Evolutionary conservation across 1,140 invertebrate genomes (phyloP), one percentile per base, ranked within the genome.

Genomic region (Lordiphosa stackelbergi): DNA sequence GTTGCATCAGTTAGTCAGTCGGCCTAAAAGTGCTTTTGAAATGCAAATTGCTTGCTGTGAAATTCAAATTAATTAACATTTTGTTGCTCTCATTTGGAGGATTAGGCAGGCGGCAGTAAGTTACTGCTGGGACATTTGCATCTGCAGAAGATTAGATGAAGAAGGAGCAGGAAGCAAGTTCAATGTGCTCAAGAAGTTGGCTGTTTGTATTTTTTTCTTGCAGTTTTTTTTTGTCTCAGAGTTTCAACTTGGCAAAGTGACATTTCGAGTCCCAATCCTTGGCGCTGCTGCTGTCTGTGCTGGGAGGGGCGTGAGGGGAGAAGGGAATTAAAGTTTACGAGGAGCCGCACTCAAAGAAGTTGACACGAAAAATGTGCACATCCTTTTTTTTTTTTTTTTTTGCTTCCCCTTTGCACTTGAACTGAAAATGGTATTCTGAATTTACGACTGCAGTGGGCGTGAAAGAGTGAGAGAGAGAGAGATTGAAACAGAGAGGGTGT

Each of bases 61-160:
- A 69, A 69, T 51, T 51, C 38, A 69, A 69, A 69, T 69, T 69
- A 69, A 69, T 61, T 69, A 69, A 69, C 56, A 69, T 69, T 60
- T 69, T 54, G 53, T 35, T 53, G 55, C 40, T 16, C 34, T 34
- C 37, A 66, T 56, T 66, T 46, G 28, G 5, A 31, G 56, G 56
- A 69, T 43, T 68, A 59, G 36, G 46, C 22, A 19, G 46, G 65
- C 62, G 51, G 43, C 28, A 41, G 41, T 12, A 24, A 37, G n/a
- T 41, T 7, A 13, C 24, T 13, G 43, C 48, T 68, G 64, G 48
- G 52, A 22, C 46, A 51, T 51, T 51, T 51, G 36, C 48, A 51
- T 24, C 13, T 9, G 16, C 16, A 13, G 5, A 6, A 46, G 31
- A 22, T 31, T 28, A 28, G 24, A 28, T 28, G 11, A 12, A n/a